Percentiles rank a stretch among this genome's conserved stretches.
phyloP scores from a whole-genome alignment of 2,797 vertebrate genomes.

The Neomorphus geoffroyi region DNA sequence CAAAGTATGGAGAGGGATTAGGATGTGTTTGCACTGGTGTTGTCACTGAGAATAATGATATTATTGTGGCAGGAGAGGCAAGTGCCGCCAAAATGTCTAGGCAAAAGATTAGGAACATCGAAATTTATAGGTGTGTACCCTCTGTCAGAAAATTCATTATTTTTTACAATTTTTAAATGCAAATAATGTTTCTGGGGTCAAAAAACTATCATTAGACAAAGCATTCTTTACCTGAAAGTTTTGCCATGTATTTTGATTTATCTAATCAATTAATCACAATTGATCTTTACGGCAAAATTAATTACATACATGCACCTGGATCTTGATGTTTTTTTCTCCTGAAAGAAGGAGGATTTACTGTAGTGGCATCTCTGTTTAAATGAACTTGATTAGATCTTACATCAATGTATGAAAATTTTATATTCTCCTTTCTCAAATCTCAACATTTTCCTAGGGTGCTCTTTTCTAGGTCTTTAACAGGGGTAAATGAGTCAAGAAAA shows the following conservation, averaged over 20 bases:
- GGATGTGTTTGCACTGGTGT: conserved; percentile 89
- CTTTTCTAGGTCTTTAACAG: background rate
- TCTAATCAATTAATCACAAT: background rate
- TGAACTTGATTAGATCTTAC: background rate
- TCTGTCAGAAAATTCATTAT: background rate
- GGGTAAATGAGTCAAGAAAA: background rate
- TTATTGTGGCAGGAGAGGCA: conserved; percentile 92
- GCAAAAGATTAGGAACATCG: conserved; percentile 86
- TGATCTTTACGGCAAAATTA: background rate
- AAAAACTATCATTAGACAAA: background rate
- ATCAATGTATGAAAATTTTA: background rate
- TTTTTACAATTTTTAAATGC: background rate
- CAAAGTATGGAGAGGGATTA: conserved; percentile 90
- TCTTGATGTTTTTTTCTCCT: background rate
- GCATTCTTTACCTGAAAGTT: background rate
- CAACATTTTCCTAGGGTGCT: background rate
- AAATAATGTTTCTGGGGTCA: background rate
- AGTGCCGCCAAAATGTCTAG: conserved; percentile 82
- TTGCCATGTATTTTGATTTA: background rate
- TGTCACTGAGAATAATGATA: conserved; percentile 88
- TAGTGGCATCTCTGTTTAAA: background rate
- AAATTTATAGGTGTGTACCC: conserved; percentile 90
- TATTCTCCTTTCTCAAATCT: background rate
- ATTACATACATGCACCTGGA: background rate
- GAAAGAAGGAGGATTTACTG: background rate